Conservation (phyloP, 2,113 vertebrate genomes). For the Periophthalmus modestus region DNA sequence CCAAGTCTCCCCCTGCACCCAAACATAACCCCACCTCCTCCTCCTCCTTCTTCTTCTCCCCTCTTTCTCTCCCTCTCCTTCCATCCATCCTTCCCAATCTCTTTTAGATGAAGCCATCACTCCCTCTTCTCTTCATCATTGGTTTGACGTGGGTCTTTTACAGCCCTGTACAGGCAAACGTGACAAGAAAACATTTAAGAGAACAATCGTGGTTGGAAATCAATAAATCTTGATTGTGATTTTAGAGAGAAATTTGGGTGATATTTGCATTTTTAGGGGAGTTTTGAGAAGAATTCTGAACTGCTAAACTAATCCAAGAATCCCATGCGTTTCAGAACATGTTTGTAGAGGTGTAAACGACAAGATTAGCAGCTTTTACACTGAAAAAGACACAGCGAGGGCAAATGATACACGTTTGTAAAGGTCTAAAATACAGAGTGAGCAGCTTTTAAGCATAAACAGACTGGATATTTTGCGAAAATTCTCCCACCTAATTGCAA, state of each 20-base stretch:
- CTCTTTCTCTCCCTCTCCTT: not conserved
- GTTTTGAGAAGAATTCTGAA: too few species aligned
- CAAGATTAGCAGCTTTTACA: too few species aligned
- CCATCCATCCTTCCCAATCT: not conserved
- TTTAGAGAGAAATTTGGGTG: too few species aligned
- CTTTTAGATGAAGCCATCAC: constrained; percentile 8
- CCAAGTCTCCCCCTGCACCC: constrained; percentile 9
- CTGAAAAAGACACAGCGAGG: too few species aligned
- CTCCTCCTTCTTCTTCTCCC: not conserved
- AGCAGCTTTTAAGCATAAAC: too few species aligned
- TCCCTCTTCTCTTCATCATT: not conserved
- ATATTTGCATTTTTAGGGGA: too few species aligned
- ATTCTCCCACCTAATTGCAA: not conserved
- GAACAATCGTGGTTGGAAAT: not conserved
- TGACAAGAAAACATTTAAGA: constrained; percentile 14
- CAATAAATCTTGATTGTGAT: too few species aligned
- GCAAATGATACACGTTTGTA: too few species aligned
- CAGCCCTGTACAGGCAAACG: constrained; percentile 14
- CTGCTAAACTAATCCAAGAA: too few species aligned
- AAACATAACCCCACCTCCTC: not conserved
- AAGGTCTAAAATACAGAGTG: too few species aligned
- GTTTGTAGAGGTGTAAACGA: too few species aligned
- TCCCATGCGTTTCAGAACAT: too few species aligned
- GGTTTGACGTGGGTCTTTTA: constrained; percentile 12
- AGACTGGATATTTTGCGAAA: not conserved